These are phyloP conservation scores for Naja naja DNA, from an alignment of 2,113 vertebrate species.

Conservation along the genomic window DNA sequence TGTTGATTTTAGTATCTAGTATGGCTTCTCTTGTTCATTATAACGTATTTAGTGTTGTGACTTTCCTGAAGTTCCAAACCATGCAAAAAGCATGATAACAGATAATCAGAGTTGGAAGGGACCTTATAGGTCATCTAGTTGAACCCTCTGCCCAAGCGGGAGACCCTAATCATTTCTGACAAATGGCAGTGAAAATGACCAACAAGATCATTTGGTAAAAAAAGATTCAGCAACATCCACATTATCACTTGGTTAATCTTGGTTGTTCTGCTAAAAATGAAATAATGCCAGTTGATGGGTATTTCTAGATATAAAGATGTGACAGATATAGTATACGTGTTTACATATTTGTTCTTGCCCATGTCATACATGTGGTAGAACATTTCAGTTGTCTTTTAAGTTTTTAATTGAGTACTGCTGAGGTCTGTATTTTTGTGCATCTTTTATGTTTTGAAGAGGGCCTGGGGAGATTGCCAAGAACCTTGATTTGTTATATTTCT, in stretches of 20 bases:
- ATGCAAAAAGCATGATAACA: neutral
- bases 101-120: too few relatives aligned
- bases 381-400: neutral
- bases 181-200: neutral
- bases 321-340: neutral
- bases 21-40: neutral
- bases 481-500: neutral
- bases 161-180: too few relatives aligned
- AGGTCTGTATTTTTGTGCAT: neutral
- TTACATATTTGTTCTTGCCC: neutral
- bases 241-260: neutral
- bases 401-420: neutral
- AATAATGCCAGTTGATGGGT: neutral
- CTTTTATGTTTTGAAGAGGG: neutral
- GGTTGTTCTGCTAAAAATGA: neutral
- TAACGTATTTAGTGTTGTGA: neutral
- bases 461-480: neutral
- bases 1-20: neutral
- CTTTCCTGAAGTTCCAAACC: neutral
- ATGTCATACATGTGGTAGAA: neutral
- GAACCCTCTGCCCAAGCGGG: too few relatives aligned
- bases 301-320: neutral
- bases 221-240: neutral
- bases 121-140: too few relatives aligned
- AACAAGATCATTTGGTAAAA: neutral